These are phyloP conservation scores for Micromys minutus DNA, from an alignment of 2,113 vertebrate genomes.

Conservation along the genomic window DNA sequence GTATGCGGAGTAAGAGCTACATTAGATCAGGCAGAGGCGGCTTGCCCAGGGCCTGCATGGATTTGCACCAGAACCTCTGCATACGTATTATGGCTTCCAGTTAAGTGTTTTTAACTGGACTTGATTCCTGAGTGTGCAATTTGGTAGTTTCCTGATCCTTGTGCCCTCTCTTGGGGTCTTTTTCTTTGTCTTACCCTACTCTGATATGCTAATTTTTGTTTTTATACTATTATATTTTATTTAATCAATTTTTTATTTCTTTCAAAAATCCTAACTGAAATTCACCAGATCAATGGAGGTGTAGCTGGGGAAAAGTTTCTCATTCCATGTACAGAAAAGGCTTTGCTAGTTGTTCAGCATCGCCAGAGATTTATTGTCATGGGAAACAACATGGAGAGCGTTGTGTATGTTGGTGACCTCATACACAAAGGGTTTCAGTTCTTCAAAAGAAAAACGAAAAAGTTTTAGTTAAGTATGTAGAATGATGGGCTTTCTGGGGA, in stretches of 20 bases:
- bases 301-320: not conserved
- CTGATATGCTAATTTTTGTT: not conserved
- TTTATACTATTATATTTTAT: not conserved
- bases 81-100: no score
- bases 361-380: not conserved
- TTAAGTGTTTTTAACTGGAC: not conserved
- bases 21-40: not conserved
- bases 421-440: not conserved
- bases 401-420: not conserved
- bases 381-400: not conserved
- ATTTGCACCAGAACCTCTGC: not conserved
- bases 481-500: not conserved
- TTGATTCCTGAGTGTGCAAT: not conserved
- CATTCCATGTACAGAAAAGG: not conserved
- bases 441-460: not conserved
- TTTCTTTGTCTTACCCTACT: not conserved
- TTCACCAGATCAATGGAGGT: not conserved
- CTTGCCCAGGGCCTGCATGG: not conserved
- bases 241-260: not conserved
- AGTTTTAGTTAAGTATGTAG: not conserved
- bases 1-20: not conserved
- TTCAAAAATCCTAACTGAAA: slow-evolving; percentile 1
- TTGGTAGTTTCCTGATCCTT: not conserved
- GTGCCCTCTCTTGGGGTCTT: not conserved
- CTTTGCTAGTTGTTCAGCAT: not conserved